phyloP scores from a whole-genome alignment of 2,797 vertebrate species.

The Labroides dimidiatus region DNA sequence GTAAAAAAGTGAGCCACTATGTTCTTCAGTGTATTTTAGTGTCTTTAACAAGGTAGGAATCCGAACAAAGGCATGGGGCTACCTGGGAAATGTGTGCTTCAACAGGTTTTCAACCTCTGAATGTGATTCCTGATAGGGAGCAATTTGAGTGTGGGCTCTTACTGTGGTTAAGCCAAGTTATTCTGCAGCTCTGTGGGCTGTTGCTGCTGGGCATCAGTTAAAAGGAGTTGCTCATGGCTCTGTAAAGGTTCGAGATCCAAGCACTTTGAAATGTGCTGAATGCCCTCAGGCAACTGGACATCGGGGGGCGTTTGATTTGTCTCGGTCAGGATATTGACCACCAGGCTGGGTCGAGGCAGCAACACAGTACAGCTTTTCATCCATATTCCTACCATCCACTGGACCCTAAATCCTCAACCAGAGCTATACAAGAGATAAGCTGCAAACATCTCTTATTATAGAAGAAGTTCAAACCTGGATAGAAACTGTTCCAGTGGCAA shows the following conservation, averaged over 20 bases:
- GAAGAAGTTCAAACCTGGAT: not conserved
- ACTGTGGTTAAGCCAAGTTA: conserved; percentile 28
- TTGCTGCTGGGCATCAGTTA: conserved; percentile 51
- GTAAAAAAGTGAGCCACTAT: not conserved
- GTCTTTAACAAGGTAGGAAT: conserved; percentile 13
- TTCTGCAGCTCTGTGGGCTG: conserved; percentile 32
- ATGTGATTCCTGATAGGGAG: conserved; percentile 17
- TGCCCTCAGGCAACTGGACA: conserved; percentile 55
- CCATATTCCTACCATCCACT: conserved; percentile 9
- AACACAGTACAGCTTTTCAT: conserved; percentile 47
- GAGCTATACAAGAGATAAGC: not conserved
- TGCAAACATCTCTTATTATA: not conserved
- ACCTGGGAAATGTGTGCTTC: conserved; percentile 26
- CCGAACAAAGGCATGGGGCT: conserved; percentile 29
- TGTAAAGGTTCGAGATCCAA: conserved; percentile 42
- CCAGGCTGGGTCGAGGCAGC: conserved; percentile 42
- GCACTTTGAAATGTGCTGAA: conserved; percentile 53
- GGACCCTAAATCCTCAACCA: not conserved
- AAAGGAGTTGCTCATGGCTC: conserved; percentile 26
- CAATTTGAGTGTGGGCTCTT: conserved; percentile 8
- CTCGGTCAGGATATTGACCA: conserved; percentile 56
- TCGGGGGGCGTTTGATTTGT: conserved; percentile 56
- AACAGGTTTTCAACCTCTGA: conserved; percentile 30
- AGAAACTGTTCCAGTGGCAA: not conserved
- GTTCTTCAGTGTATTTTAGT: not conserved